Base-by-base conservation (phyloP, 2,797 vertebrate genomes). In the Coregonus ussuriensis region DNA sequence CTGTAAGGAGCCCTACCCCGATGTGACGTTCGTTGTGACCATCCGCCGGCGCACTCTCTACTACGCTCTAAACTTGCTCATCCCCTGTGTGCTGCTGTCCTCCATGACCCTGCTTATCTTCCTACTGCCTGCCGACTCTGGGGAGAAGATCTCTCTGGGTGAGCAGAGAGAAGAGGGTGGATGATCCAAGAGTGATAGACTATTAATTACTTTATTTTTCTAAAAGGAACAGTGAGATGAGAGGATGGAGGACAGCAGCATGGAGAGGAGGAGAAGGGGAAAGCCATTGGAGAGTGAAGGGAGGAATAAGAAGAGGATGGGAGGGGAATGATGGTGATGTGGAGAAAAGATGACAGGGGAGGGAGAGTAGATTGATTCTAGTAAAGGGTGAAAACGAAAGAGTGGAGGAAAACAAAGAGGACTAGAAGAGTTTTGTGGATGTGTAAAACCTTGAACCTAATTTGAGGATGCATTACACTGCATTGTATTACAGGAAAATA, bases 61-160 rank as follows among this genome's bases (percentile, higher is more conserved):
- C 91, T 95, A 95, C 15, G 95, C 95, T 67, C 90, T 95, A 74
- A 95, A 95, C 77, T 91, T 95, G 63, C 95, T 95, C 76, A 92
- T 95, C 83, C 95, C 95, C 69, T 95, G 95, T 0, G 93, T 95
- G 69, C 84, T 95, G 76, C 93, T 95, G 52, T 95, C 95, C 4
- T 95, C 94, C 1, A 95, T 95, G 95, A 95, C 95, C 6, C 83
- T 95, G 68, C 94, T 95, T 33, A 93, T 94, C 81, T 95, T 95
- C 59, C 89, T 95, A 80, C 89, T 95, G 51, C 95, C 95, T 0
- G 95, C 95, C 0, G 94, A 95, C 85, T 95, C 95, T 0, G 95
- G 95, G 76, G 94, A 95, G 84, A 95, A 95, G 89, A 95, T 95
- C 88, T 95, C 94, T 9, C 85, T 95, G 86, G 95, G 95, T 95